phyloP scores from a whole-genome alignment of 1,140 invertebrate genomes.

The Chionoecetes opilio region DNA sequence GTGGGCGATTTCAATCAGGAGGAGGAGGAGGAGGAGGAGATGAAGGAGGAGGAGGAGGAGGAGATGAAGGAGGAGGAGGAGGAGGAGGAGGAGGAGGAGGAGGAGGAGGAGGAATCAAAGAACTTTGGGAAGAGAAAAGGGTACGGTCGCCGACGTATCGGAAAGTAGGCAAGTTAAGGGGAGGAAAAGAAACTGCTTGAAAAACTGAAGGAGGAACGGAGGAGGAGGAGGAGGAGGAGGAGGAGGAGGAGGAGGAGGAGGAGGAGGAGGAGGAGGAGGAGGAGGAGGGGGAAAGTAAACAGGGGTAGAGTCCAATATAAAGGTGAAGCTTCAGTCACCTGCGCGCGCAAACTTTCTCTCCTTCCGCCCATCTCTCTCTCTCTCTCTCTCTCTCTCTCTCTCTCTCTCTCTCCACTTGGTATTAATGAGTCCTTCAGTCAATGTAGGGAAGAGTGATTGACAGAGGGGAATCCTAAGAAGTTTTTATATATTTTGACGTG shows the following conservation, averaged over 20 bases:
- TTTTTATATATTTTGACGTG: background rate
- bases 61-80: slow-evolving; percentile 7
- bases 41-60: background rate
- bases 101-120: background rate
- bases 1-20: slow-evolving; percentile 16
- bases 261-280: slow-evolving; percentile 33
- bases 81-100: slow-evolving; percentile 22
- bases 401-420: background rate
- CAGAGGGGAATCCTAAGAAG: background rate
- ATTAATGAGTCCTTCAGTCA: background rate
- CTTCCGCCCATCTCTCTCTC: background rate
- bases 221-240: background rate
- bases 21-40: background rate
- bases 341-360: slow-evolving; percentile 24
- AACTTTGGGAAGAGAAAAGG: background rate
- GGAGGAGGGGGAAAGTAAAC: slow-evolving; percentile 36
- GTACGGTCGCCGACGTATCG: background rate
- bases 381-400: background rate
- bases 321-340: slow-evolving; percentile 18
- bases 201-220: background rate
- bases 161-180: background rate
- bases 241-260: slow-evolving; percentile 2
- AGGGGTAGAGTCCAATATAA: slow-evolving; percentile 28
- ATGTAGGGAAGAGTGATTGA: background rate
- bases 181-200: slow-evolving; percentile 4